phyloP scores from a whole-genome alignment of 2,888 invertebrate genomes.

The Acronicta psi region DNA sequence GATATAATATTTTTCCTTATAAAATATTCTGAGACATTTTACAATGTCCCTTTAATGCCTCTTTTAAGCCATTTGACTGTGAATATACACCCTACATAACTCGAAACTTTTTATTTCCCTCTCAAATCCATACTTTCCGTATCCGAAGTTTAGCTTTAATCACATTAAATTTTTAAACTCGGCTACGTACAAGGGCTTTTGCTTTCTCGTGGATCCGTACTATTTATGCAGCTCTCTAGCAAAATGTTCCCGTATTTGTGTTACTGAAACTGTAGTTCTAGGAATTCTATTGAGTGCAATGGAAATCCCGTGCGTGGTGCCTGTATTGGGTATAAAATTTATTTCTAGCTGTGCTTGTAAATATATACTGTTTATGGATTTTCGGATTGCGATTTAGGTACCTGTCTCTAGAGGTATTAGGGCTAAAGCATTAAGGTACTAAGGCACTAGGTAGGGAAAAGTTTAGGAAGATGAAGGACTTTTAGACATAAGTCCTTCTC shows the following conservation, averaged over 20 bases:
- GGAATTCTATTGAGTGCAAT: not conserved
- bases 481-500: no score
- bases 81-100: constrained; percentile 8
- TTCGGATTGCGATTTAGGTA: no score
- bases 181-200: constrained; percentile 33
- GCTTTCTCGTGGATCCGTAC: constrained; percentile 14
- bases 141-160: constrained; percentile 59
- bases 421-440: no score
- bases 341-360: no score
- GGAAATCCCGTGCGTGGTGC: not conserved
- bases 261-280: constrained; percentile 2
- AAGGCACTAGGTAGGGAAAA: no score
- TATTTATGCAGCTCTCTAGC: constrained; percentile 28
- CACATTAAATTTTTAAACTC: constrained; percentile 64
- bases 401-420: no score
- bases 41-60: no score
- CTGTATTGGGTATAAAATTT: not conserved
- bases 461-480: no score
- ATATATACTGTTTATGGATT: no score
- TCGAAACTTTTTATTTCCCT: constrained; percentile 22
- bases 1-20: no score
- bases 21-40: no score
- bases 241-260: constrained; percentile 25
- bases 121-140: constrained; percentile 22
- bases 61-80: no score